A percentile compares a stretch with the other conserved stretches of the same genome.
phyloP scores from a whole-genome alignment of 2,797 vertebrate genomes.

The Phoeniculus purpureus region DNA sequence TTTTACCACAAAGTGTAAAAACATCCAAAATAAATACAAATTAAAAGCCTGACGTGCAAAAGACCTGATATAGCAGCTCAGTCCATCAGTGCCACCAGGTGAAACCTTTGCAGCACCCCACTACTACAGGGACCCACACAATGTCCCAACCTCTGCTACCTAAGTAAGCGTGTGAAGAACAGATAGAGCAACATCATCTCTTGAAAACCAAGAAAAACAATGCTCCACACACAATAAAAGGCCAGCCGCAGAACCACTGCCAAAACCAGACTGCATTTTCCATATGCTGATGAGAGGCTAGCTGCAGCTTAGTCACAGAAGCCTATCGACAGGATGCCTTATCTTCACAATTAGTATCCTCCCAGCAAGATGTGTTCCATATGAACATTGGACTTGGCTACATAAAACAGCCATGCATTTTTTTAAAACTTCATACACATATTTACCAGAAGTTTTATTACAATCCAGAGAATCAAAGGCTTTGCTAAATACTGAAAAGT shows the following conservation, averaged over 20 bases:
- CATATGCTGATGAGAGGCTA: background rate
- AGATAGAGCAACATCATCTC: background rate
- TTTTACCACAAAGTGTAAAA: background rate
- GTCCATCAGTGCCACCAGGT: background rate
- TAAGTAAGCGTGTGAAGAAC: background rate
- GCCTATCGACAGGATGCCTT: background rate
- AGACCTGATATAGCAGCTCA: background rate
- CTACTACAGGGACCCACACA: background rate
- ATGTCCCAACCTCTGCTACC: background rate
- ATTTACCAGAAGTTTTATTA: background rate
- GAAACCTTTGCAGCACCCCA: background rate
- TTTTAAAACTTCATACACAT: background rate
- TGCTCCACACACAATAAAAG: background rate
- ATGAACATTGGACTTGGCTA: background rate
- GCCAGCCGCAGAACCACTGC: too few species aligned
- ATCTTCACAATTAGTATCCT: background rate
- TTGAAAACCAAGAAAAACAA: background rate
- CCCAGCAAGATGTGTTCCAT: background rate
- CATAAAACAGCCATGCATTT: accelerated
- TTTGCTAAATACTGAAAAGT: background rate
- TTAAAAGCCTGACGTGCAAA: background rate
- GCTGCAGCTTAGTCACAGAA: background rate
- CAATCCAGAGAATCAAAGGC: background rate
- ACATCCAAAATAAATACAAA: background rate
- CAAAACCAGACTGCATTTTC: background rate